Evolutionary conservation across 2,113 vertebrate species (phyloP).

Genomic region (Himantopus leucocephalus): DNA sequence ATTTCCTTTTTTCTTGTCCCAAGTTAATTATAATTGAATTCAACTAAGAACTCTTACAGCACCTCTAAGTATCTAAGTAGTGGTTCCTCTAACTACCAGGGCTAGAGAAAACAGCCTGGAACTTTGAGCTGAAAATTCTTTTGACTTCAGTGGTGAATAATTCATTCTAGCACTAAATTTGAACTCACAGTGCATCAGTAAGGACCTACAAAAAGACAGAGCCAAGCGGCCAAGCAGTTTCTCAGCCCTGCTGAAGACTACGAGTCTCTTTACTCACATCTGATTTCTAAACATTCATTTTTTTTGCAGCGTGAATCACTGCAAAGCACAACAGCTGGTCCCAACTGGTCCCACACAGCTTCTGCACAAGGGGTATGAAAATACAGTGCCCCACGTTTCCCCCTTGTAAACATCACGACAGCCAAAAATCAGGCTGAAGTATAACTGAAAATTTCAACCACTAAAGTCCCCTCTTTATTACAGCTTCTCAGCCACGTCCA

Average conservation of each 20-base stretch:
- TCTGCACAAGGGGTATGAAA: not conserved
- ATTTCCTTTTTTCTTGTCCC: not conserved
- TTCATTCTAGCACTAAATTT: not conserved
- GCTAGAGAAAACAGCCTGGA: not conserved
- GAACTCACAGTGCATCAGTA: not conserved
- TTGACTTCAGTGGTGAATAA: not conserved
- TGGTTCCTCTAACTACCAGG: not conserved
- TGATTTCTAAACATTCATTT: not conserved
- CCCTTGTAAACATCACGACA: not conserved
- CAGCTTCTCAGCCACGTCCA: not conserved
- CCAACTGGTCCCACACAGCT: not conserved
- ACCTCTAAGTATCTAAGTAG: not conserved
- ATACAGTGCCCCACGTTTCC: not conserved
- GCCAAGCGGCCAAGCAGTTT: not conserved
- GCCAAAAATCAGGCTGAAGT: not conserved
- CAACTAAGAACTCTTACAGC: not conserved
- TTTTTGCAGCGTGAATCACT: not conserved
- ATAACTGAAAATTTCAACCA: not conserved
- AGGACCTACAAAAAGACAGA: not conserved
- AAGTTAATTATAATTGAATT: not conserved
- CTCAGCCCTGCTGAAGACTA: not conserved
- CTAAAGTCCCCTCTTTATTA: not conserved
- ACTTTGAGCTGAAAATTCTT: not conserved
- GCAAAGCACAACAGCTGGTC: not conserved
- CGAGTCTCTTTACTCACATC: rapidly evolving